Conservation (phyloP, 1,140 invertebrate species). For the Steinernema khuongi region DNA sequence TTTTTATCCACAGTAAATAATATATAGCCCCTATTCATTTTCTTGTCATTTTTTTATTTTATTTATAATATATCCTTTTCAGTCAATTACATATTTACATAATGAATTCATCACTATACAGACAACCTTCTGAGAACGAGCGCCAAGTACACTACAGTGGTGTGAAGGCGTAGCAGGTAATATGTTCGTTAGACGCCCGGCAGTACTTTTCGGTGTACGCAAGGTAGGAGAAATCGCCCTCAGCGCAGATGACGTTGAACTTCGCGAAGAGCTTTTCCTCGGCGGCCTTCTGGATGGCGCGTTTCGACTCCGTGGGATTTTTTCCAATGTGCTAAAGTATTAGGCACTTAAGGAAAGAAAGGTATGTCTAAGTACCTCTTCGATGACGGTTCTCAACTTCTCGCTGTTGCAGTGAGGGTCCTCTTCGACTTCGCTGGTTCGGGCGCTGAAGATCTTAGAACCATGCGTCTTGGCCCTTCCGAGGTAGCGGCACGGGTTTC, state of each 20-base stretch:
- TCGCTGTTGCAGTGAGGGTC: constrained; percentile 55
- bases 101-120: no score
- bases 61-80: no score
- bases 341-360: not conserved
- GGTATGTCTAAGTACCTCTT: constrained; percentile 42
- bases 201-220: constrained; percentile 47
- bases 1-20: no score
- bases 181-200: constrained; percentile 48
- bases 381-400: constrained; percentile 48
- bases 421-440: constrained; percentile 44
- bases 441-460: constrained; percentile 44
- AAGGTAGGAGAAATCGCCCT: constrained; percentile 54
- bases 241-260: constrained; percentile 55
- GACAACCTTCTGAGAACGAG: no score
- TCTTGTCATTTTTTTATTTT: no score
- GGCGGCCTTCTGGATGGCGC: constrained; percentile 57
- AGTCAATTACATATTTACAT: no score
- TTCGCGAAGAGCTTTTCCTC: constrained; percentile 57
- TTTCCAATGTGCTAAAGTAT: constrained; percentile 54
- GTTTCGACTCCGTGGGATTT: constrained; percentile 52
- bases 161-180: constrained; percentile 47
- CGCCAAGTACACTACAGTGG: no score
- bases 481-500: constrained; percentile 46
- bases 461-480: constrained; percentile 49
- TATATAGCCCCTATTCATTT: no score